A percentile compares a stretch with the other conserved stretches of the same genome.
Evolutionary conservation across 2,797 vertebrate species (phyloP).

Genomic region (Phaenicophaeus curvirostris): DNA sequence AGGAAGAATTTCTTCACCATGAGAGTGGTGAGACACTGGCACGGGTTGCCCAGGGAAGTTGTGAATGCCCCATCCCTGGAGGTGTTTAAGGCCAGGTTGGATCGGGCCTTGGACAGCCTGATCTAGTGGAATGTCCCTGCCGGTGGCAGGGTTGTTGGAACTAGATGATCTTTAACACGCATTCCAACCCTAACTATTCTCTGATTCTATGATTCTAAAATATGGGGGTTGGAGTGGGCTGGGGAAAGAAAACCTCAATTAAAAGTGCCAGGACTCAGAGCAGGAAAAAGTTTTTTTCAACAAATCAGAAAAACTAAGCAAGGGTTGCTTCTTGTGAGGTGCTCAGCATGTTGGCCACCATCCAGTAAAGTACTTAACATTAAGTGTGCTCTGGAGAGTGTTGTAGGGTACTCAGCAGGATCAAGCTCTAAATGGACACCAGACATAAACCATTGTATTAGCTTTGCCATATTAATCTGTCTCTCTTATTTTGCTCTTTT

Average conservation of each 20-base stretch:
- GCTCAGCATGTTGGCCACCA: neutral
- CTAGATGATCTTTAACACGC: no score
- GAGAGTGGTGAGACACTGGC: no score
- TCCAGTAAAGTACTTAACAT: neutral
- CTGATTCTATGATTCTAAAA: no score
- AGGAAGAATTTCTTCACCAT: no score
- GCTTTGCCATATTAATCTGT: neutral
- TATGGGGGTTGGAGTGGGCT: neutral
- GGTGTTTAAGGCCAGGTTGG: no score
- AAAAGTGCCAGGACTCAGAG: neutral
- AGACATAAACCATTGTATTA: neutral
- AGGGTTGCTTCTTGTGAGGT: neutral
- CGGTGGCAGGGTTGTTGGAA: no score
- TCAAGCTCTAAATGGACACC: neutral
- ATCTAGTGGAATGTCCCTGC: no score
- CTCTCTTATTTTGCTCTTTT: neutral
- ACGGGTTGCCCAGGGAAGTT: no score
- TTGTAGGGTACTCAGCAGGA: neutral
- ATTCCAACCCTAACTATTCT: no score
- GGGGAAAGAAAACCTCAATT: neutral
- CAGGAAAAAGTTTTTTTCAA: neutral
- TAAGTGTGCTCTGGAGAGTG: neutral
- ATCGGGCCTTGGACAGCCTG: no score
- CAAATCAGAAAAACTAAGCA: slow-evolving; percentile 19
- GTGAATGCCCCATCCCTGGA: no score